phyloP scores from a whole-genome alignment of 2,797 vertebrate species.

The Melanotaenia boesemani region DNA sequence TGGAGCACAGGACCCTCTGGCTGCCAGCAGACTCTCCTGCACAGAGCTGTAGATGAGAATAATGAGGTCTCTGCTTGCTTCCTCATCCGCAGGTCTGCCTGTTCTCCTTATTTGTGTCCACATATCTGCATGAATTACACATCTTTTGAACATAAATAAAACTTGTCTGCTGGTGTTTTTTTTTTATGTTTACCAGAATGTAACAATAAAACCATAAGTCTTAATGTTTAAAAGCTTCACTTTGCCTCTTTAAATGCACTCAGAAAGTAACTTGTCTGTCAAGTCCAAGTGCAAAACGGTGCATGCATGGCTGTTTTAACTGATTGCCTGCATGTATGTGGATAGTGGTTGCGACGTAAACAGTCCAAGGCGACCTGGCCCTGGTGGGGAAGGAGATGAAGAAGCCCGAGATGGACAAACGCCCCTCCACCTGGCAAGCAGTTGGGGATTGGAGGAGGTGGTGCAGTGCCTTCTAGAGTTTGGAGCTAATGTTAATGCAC shows the following conservation, averaged over 20 bases:
- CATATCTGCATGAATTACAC: not conserved
- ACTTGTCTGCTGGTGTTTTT: not conserved
- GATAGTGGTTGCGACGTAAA: conserved; percentile 95
- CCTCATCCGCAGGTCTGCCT: conserved; percentile 94
- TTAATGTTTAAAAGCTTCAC: too few species aligned
- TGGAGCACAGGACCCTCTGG: conserved; percentile 93
- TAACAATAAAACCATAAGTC: not conserved
- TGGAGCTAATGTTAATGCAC: conserved; percentile 95
- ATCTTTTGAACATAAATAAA: not conserved
- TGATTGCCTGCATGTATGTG: not conserved
- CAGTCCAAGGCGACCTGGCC: conserved; percentile 90
- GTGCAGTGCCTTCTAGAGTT: conserved; percentile 99
- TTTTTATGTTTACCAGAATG: not conserved
- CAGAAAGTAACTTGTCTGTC: not conserved
- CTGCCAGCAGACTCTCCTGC: conserved; percentile 94
- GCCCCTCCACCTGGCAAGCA: conserved; percentile 94
- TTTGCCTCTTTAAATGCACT: not conserved
- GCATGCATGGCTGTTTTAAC: not conserved
- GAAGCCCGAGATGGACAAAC: conserved; percentile 96
- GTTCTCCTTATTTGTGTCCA: not conserved
- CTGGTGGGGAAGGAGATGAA: conserved; percentile 95
- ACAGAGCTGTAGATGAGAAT: conserved; percentile 96
- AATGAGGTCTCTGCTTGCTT: conserved; percentile 93
- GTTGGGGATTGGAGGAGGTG: conserved; percentile 96
- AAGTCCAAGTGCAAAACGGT: not conserved